Conservation (phyloP, 2,113 vertebrate species). For the Serilophus lunatus region DNA sequence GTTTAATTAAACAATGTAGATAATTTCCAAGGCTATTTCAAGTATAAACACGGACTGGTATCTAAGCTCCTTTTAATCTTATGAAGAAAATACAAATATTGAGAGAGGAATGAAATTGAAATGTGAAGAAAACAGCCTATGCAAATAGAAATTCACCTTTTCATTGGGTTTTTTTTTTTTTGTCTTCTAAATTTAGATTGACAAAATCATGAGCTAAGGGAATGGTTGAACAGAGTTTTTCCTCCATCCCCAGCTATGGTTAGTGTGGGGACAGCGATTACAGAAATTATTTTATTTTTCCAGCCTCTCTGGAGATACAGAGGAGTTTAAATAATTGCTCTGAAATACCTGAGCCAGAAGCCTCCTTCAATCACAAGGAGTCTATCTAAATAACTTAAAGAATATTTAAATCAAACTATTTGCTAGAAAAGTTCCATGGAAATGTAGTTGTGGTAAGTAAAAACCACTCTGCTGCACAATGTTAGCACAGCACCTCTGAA, state of each 20-base stretch:
- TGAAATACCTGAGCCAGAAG: background rate
- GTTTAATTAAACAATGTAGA: slow-evolving; percentile 10
- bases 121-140: background rate
- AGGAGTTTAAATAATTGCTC: background rate
- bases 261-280: background rate
- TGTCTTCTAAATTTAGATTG: background rate
- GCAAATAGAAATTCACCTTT: background rate
- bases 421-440: background rate
- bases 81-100: background rate
- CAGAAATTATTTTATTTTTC: background rate
- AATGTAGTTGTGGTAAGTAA: background rate
- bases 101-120: background rate
- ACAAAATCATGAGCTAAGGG: background rate
- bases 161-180: background rate
- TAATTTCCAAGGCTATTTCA: slow-evolving; percentile 9
- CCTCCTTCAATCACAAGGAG: background rate
- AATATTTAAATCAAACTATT: background rate
- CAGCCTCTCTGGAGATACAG: background rate
- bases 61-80: background rate
- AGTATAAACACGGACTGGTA: background rate
- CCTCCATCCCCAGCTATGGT: background rate
- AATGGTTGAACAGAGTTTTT: background rate
- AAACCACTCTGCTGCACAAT: background rate
- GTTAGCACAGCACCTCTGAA: background rate
- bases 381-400: background rate